Evolutionary conservation across 2,888 invertebrate species (phyloP).

Genomic region (Diarsia brunnea): DNA sequence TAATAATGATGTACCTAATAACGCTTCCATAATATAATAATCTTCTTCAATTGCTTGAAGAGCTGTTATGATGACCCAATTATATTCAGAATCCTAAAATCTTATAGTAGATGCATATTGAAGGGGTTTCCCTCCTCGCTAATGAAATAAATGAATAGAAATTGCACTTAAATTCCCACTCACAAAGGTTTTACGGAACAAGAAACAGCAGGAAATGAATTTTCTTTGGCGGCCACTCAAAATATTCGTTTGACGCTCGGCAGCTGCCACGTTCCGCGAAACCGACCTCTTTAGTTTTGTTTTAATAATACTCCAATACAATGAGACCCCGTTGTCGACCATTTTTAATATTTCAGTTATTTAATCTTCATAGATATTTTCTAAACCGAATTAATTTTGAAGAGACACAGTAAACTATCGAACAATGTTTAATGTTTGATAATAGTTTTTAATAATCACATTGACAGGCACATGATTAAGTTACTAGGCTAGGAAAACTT

Average conservation of each 20-base stretch:
- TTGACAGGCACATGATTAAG: not conserved
- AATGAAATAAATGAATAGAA: conserved; percentile 68
- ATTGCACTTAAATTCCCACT: conserved; percentile 62
- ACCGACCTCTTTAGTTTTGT: conserved; percentile 69
- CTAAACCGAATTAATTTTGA: not conserved
- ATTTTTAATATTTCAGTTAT: conserved; percentile 36
- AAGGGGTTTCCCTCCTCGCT: conserved; percentile 16
- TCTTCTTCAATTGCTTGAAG: conserved; percentile 16
- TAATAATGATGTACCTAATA: conserved; percentile 58
- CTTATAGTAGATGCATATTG: conserved; percentile 29
- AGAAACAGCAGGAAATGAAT: conserved; percentile 76
- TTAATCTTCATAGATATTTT: not conserved
- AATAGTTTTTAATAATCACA: not conserved
- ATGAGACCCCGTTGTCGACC: conserved; percentile 32
- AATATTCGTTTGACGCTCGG: conserved; percentile 70
- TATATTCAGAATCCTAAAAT: conserved; percentile 23
- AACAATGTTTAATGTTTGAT: not conserved
- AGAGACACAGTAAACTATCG: not conserved
- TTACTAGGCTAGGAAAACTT: conserved; percentile 10
- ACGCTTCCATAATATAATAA: conserved; percentile 33
- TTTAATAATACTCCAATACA: conserved; percentile 68
- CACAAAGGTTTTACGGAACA: conserved; percentile 70
- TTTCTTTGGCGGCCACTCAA: conserved; percentile 73
- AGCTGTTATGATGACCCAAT: conserved; percentile 36
- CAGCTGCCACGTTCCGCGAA: conserved; percentile 59